phyloP scores from a whole-genome alignment of 2,113 vertebrate species.

The Peucedramus taeniatus region DNA sequence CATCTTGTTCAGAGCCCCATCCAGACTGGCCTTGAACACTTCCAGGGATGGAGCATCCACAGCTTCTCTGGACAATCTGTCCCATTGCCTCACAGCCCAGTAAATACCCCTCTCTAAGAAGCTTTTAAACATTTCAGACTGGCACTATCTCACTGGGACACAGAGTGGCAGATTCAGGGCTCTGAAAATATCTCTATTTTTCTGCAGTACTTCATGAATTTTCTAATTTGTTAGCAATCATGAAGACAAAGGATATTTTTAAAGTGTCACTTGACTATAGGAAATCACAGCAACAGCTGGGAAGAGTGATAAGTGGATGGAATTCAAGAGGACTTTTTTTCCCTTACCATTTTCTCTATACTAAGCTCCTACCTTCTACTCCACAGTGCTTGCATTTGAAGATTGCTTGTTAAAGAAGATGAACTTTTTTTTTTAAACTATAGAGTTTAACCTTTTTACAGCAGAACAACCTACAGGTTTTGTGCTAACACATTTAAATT shows the following conservation, averaged over 20 bases:
- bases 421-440: not conserved
- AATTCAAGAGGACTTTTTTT: not conserved
- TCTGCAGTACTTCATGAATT: not conserved
- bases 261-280: not conserved
- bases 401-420: not conserved
- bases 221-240: not conserved
- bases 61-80: not conserved
- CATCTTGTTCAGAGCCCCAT: not conserved
- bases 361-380: not conserved
- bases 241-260: not conserved
- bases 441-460: not conserved
- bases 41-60: not conserved
- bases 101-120: not conserved
- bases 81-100: not conserved
- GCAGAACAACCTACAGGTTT: not conserved
- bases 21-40: not conserved
- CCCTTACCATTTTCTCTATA: not conserved
- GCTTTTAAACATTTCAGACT: not conserved
- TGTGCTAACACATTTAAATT: not conserved
- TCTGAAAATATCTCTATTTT: not conserved
- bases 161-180: not conserved
- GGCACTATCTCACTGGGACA: not conserved
- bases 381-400: not conserved
- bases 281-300: not conserved
- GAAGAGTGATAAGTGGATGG: not conserved